A percentile compares a stretch with the other conserved stretches of the same genome.
Conservation (phyloP, 1,140 invertebrate genomes). For the Archivesica marissinica region DNA sequence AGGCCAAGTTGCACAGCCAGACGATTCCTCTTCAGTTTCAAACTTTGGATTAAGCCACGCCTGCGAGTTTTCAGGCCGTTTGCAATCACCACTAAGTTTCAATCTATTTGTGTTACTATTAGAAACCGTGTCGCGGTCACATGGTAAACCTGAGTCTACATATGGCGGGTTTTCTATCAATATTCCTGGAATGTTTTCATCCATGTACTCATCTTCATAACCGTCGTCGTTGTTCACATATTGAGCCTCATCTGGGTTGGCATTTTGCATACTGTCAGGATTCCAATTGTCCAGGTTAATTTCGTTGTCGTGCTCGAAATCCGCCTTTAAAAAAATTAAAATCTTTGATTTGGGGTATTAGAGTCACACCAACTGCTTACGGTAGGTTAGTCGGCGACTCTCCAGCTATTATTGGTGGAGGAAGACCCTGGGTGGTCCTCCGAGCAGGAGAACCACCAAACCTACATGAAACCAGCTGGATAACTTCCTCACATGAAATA, state of each 20-base stretch:
- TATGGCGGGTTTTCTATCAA: constrained; percentile 43
- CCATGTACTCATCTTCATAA: neutral
- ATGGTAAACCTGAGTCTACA: neutral
- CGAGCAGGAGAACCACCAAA: too few species aligned
- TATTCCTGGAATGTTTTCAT: constrained; percentile 2
- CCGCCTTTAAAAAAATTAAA: neutral
- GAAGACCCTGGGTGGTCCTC: too few species aligned
- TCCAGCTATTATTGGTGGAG: too few species aligned
- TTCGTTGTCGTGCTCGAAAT: constrained; percentile 26
- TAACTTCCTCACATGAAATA: too few species aligned
- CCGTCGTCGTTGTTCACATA: neutral
- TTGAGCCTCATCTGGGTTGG: neutral
- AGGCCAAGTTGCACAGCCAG: constrained; percentile 24
- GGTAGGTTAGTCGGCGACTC: too few species aligned
- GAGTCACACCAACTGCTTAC: neutral
- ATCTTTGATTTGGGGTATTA: neutral
- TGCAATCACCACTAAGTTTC: constrained; percentile 14
- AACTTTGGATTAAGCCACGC: constrained; percentile 52
- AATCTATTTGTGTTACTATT: neutral
- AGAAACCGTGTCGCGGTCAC: constrained; percentile 3
- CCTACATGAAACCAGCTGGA: too few species aligned
- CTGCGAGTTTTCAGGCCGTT: neutral
- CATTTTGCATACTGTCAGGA: constrained; percentile 5
- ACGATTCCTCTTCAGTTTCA: constrained; percentile 19
- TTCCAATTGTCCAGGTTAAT: constrained; percentile 40